Percentiles rank a stretch among this genome's conserved stretches.
phyloP scores from a whole-genome alignment of 2,888 invertebrate species.

The Drosophila mettleri region DNA sequence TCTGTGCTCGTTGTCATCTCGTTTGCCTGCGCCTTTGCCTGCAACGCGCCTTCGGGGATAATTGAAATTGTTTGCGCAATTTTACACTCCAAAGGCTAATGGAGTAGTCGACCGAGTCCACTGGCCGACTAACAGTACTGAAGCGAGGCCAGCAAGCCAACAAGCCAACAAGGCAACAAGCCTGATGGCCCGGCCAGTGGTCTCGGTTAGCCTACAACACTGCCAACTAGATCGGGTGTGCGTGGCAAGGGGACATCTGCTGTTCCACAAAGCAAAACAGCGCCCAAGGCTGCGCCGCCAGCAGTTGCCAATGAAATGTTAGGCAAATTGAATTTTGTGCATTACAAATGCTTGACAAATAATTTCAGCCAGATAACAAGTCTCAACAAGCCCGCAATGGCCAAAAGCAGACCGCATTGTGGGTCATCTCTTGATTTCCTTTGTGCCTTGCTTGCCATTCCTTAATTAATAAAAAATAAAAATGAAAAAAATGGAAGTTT shows the following conservation, averaged over 20 bases:
- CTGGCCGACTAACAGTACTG: slow-evolving; percentile 66
- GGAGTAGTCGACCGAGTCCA: slow-evolving; percentile 79
- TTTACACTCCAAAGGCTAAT: slow-evolving; percentile 81
- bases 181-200: slow-evolving; percentile 31
- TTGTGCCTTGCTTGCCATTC: background rate
- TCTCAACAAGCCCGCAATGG: slow-evolving; percentile 24
- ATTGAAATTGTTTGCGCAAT: slow-evolving; percentile 83
- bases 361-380: slow-evolving; percentile 59
- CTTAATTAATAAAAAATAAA: background rate
- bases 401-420: slow-evolving; percentile 20
- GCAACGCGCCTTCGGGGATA: slow-evolving; percentile 78
- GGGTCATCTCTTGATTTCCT: slow-evolving; percentile 9
- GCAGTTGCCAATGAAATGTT: slow-evolving; percentile 76
- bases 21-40: slow-evolving; percentile 52
- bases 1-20: slow-evolving; percentile 66
- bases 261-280: slow-evolving; percentile 52
- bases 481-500: background rate
- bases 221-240: slow-evolving; percentile 21
- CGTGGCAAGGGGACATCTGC: slow-evolving; percentile 29
- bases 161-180: slow-evolving; percentile 20
- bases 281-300: slow-evolving; percentile 55
- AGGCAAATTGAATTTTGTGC: slow-evolving; percentile 72
- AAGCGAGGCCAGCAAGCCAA: slow-evolving; percentile 53
- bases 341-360: slow-evolving; percentile 72
- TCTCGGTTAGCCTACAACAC: slow-evolving; percentile 35